Conservation (phyloP, 2,888 invertebrate genomes). For the Mycalesis mineus region DNA sequence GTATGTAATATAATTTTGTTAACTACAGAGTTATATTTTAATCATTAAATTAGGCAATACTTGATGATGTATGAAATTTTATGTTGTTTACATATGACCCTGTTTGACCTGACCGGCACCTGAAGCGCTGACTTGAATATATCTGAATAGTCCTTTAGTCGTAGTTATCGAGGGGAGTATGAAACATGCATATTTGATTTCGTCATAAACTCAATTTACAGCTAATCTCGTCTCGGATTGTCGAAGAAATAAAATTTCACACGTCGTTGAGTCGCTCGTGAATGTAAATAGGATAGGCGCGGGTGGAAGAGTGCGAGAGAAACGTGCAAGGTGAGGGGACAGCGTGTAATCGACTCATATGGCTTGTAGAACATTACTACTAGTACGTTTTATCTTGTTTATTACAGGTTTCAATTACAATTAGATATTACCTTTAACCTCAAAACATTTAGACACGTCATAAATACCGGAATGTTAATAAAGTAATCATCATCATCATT, state of each 20-base stretch:
- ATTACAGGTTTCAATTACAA: no score
- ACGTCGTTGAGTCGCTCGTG: conserved; percentile 62
- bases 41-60: no score
- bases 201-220: conserved; percentile 75
- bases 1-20: no score
- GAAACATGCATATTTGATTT: conserved; percentile 64
- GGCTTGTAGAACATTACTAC: neutral
- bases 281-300: conserved; percentile 59
- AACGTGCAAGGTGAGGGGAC: neutral
- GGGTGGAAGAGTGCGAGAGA: conserved; percentile 9
- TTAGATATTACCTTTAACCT: no score
- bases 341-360: neutral
- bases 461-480: no score
- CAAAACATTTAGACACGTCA: no score
- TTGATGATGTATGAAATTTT: no score
- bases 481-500: no score
- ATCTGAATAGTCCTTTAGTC: conserved; percentile 34
- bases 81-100: neutral
- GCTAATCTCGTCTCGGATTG: conserved; percentile 76
- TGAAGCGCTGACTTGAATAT: neutral
- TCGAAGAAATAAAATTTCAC: conserved; percentile 77
- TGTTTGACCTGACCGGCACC: neutral
- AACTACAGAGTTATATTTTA: no score
- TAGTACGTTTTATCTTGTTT: no score
- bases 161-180: conserved; percentile 5